Conservation (phyloP, 2,797 vertebrate genomes). For the Balearica regulorum region DNA sequence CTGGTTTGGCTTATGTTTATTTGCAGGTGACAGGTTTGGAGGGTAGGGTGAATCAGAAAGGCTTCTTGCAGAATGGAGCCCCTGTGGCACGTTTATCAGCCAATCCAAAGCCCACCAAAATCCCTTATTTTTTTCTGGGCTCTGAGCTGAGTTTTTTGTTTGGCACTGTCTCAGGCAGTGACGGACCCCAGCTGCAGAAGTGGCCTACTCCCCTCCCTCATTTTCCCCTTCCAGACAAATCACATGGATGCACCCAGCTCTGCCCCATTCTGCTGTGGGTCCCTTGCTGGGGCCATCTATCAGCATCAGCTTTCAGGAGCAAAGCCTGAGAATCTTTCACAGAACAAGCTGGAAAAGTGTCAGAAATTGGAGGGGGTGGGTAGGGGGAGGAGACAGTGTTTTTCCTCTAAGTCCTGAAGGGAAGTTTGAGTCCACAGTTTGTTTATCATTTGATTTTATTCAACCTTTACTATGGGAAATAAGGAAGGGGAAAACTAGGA, state of each 20-base stretch:
- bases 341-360: background rate
- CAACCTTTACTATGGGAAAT: background rate
- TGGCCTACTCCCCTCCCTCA: background rate
- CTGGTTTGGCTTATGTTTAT: background rate
- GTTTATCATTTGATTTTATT: background rate
- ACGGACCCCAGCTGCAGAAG: background rate
- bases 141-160: background rate
- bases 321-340: background rate
- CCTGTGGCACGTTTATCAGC: background rate
- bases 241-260: background rate
- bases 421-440: background rate
- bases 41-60: background rate
- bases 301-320: background rate
- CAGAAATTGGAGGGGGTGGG: background rate
- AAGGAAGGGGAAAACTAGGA: background rate
- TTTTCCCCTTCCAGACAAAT: background rate
- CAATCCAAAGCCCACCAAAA: background rate
- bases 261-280: background rate
- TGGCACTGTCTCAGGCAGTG: background rate
- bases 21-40: background rate
- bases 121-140: background rate
- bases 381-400: background rate
- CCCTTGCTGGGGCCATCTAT: background rate
- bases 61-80: background rate
- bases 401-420: background rate